Evolutionary conservation across 2,113 vertebrate genomes (phyloP), one percentile per base, ranked within the genome.

Genomic region (Laterallus jamaicensis): DNA sequence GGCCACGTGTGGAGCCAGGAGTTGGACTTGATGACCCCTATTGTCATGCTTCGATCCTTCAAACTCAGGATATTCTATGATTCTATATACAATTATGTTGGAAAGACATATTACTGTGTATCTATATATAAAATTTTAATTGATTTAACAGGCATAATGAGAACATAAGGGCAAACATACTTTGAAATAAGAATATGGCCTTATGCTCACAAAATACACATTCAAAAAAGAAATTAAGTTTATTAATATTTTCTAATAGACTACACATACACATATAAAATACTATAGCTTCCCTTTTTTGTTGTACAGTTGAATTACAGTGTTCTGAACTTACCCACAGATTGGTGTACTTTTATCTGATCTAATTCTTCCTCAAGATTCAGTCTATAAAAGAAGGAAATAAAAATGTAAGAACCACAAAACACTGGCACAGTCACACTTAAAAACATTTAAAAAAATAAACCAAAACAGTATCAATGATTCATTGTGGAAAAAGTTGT

Each of bases 311-410:
- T 98, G 66, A 99, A 83, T 82, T 99, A 97, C 92, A 98, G 97
- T 64, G 98, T 96, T 35, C 95, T 98, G 86, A 98, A 96, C 79
- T 98, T 98, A 97, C 99, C 98, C 94, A 97, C 71, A 26, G 98
- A 98, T 32, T 58, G 84, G 76, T 97, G 94, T 68, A 98, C 98
- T 94, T 98, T 98, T 76, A 99, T 94, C 78, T 98, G 95, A 97
- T 99, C 97, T 93, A 99, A 87, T 88, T 99, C 97, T 96, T 99
- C 98, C 88, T 99, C 98, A 90, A 99, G 97, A 86, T 97, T 96
- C 17, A 98, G 95, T 82, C 99, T 99, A 97, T 26, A 95, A 93
- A 95, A 93, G 95, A 35, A n/a, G 59, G 17, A 97, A 92, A 82
- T 68, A 29, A 89, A 85, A 56, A 59, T 25, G 28, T 83, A 96